Conservation (phyloP, 2,113 vertebrate genomes). For the Lanius ludovicianus region DNA sequence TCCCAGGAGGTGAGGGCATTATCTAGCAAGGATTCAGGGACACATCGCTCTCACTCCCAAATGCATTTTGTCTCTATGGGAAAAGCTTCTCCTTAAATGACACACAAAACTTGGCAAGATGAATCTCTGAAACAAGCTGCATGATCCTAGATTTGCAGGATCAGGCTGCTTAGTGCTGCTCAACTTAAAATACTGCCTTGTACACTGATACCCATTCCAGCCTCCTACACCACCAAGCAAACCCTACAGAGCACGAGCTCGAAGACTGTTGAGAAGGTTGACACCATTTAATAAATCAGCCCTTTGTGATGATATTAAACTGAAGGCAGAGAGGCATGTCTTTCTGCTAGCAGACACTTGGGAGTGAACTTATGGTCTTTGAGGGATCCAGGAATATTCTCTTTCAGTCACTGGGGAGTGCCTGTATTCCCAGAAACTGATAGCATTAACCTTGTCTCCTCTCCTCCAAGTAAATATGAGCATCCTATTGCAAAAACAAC, state of each 20-base stretch:
- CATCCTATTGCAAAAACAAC: constrained; percentile 60
- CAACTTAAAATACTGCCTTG: background rate
- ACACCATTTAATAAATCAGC: constrained; percentile 42
- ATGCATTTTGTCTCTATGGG: background rate
- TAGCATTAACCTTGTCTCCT: constrained; percentile 49
- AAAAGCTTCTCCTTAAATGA: background rate
- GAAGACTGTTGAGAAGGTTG: background rate
- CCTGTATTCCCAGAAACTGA: constrained; percentile 46
- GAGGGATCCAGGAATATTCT: constrained; percentile 41
- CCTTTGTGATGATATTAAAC: background rate
- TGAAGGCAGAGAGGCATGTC: constrained; percentile 18
- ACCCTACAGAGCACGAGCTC: background rate
- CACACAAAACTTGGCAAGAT: background rate
- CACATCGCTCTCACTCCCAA: background rate
- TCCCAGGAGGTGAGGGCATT: background rate
- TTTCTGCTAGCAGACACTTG: background rate
- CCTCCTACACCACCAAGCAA: background rate
- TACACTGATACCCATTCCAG: background rate
- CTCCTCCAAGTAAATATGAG: constrained; percentile 1
- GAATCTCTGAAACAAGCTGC: background rate
- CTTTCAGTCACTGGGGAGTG: constrained; percentile 42
- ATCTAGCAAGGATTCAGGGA: background rate
- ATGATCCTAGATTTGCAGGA: background rate
- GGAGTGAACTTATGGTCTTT: constrained; percentile 16
- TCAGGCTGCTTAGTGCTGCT: background rate